Evolutionary conservation across 1,140 invertebrate species (phyloP), one percentile per base, ranked within the genome.

Genomic region (Cephus cinctus): DNA sequence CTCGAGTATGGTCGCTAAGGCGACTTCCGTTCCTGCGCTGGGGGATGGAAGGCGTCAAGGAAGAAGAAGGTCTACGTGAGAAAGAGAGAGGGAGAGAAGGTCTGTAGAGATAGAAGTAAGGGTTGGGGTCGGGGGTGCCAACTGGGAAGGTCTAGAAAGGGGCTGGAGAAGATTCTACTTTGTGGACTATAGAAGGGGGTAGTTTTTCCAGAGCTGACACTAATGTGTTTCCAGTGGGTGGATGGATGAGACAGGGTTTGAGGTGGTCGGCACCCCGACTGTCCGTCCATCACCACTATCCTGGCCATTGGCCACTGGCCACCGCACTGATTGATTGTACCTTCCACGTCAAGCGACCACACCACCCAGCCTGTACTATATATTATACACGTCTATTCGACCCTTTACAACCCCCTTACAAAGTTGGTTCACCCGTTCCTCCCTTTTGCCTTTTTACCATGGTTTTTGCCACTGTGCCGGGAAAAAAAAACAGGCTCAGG

Each of bases 321-420:
- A 23, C 45, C 39, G 9, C 16, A 16, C 45, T 57, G 58, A 61
- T 61, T 55, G 58, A 61, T 61, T 49, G 49, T 39, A 32, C 9
- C 49, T 57, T 54, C 38, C 52, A 21, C 43, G 43, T 58, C 47
- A 19, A 40, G 5, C 12, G 15, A 11, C 31, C 16, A 41, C 21
- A 43, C 31, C 12, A 22, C 25, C 39, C 47, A 52, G 48, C 41
- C 48, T 50, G 47, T 27, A 31, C 8, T 5, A 31, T 31, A 43
- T 54, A 47, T 47, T 50, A 27, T n/a, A n/a, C n/a, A n/a, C n/a
- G n/a, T n/a, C n/a, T n/a, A n/a, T n/a, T n/a, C n/a, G n/a, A n/a
- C n/a, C n/a, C n/a, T n/a, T n/a, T n/a, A n/a, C n/a, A n/a, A n/a
- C n/a, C n/a, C n/a, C n/a, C n/a, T n/a, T n/a, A n/a, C n/a, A n/a